Conservation (phyloP, 1,140 invertebrate species). For the Orchestia grillus region DNA sequence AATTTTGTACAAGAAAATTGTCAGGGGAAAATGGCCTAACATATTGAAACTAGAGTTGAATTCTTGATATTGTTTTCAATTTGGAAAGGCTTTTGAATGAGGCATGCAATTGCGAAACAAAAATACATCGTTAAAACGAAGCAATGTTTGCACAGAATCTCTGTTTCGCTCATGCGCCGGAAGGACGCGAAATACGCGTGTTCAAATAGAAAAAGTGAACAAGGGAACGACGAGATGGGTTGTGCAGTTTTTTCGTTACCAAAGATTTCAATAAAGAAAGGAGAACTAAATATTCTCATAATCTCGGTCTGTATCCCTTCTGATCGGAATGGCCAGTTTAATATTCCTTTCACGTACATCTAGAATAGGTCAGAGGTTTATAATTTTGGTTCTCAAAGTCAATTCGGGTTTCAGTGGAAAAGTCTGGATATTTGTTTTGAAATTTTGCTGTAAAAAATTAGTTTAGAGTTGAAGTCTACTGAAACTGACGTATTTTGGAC, state of each 20-base stretch:
- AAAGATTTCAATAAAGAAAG: background rate
- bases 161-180: background rate
- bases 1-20: background rate
- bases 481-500: too few relatives aligned
- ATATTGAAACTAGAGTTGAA: background rate
- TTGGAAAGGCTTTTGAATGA: background rate
- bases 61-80: background rate
- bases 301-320: background rate
- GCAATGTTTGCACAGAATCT: background rate
- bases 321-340: background rate
- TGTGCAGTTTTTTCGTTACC: background rate
- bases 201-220: background rate
- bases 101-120: background rate
- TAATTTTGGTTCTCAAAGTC: background rate
- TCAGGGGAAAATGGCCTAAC: background rate
- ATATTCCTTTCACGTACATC: background rate
- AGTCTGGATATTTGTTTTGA: background rate
- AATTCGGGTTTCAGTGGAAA: background rate
- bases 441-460: too few relatives aligned
- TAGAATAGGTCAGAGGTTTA: background rate
- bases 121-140: slow-evolving; percentile 2
- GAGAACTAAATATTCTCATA: background rate
- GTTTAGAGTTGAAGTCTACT: too few relatives aligned
- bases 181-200: background rate
- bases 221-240: background rate